Evolutionary conservation across 2,888 invertebrate species (phyloP).

Genomic region (Cryptus armator): DNA sequence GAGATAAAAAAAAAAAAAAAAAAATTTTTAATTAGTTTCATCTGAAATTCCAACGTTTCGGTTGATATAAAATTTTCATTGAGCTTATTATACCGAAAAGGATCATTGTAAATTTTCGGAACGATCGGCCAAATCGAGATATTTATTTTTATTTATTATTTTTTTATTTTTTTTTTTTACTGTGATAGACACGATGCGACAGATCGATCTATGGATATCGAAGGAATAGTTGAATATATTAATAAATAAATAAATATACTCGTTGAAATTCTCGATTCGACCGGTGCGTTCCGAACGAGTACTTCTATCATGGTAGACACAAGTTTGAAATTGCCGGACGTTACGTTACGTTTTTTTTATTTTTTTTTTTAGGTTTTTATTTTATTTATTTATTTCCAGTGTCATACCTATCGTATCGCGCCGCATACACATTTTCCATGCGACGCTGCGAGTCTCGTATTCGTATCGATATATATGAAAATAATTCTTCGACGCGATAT

Average conservation of each 20-base stretch:
- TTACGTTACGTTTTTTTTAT: constrained; percentile 58
- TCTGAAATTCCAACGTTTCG: constrained; percentile 6
- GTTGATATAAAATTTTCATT: constrained; percentile 22
- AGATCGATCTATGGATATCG: constrained; percentile 7
- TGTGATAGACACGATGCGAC: neutral
- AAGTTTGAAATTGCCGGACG: constrained; percentile 82
- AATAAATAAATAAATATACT: neutral
- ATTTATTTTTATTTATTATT: neutral
- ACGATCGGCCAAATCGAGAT: constrained; percentile 41
- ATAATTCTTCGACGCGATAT: neutral
- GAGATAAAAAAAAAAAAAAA: neutral
- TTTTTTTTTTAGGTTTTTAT: constrained; percentile 12
- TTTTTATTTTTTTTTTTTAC: neutral
- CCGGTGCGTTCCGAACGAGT: constrained; percentile 69
- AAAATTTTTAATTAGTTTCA: neutral
- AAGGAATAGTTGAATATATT: neutral
- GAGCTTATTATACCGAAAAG: constrained; percentile 33
- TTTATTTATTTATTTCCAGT: constrained; percentile 32
- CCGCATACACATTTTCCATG: neutral
- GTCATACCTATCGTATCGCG: constrained; percentile 41
- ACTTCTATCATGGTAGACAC: constrained; percentile 83
- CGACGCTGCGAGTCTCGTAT: neutral
- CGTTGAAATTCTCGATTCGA: constrained; percentile 65
- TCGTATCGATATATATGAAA: neutral
- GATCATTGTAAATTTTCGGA: constrained; percentile 43